Conservation (phyloP, 2,888 invertebrate genomes). For the Harpalus rufipes region DNA sequence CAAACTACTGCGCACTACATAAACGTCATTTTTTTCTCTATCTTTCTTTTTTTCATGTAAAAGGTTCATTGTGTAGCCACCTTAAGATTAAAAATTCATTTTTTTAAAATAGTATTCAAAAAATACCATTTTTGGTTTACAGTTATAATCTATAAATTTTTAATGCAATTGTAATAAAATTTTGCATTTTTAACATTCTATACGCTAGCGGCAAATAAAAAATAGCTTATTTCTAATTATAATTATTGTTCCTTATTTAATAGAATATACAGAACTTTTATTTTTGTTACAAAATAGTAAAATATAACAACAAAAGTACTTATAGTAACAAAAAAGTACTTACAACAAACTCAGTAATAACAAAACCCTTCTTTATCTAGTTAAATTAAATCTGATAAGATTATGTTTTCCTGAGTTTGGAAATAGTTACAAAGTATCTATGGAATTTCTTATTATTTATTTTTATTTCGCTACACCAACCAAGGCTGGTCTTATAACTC, state of each 20-base stretch:
- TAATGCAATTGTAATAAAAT: no score
- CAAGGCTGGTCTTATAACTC: conserved; percentile 96
- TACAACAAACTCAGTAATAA: conserved; percentile 8
- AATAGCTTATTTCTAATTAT: not conserved
- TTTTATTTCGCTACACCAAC: conserved; percentile 94
- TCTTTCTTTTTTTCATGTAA: no score
- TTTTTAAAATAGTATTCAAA: no score
- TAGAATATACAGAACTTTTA: conserved; percentile 12
- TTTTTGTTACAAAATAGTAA: conserved; percentile 58
- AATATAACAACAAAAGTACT: conserved; percentile 42
- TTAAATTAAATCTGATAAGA: not conserved
- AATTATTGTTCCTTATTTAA: conserved; percentile 6
- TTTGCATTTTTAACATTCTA: no score
- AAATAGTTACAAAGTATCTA: conserved; percentile 44
- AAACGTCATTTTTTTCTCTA: no score
- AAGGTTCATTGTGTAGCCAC: no score
- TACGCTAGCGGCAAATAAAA: not conserved
- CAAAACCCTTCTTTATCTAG: not conserved
- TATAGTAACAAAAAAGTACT: conserved; percentile 8
- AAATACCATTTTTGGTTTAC: no score
- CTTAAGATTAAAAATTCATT: no score
- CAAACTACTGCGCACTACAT: no score
- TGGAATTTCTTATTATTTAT: conserved; percentile 56
- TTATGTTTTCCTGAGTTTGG: not conserved
- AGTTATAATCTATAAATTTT: no score